phyloP scores from a whole-genome alignment of 1,140 invertebrate species.

The Plutomurus gul region DNA sequence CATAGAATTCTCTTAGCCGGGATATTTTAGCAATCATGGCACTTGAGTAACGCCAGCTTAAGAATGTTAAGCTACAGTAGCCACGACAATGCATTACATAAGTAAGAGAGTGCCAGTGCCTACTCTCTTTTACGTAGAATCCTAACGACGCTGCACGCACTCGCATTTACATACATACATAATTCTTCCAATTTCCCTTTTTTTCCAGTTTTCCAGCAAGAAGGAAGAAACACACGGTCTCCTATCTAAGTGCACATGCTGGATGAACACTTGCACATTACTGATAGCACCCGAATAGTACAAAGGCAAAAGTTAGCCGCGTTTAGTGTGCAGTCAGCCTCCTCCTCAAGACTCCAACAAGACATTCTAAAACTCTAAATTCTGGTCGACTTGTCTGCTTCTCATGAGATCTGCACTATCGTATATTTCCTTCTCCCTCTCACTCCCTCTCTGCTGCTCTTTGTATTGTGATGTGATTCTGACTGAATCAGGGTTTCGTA shows the following conservation, averaged over 20 bases:
- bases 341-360: not conserved
- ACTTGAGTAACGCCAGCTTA: not conserved
- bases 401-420: not conserved
- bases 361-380: conserved; percentile 1
- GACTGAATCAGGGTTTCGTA: not conserved
- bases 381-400: not conserved
- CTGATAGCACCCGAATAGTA: too few relatives aligned
- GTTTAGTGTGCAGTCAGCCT: not conserved
- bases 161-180: conserved; percentile 7
- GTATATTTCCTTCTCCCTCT: not conserved
- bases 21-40: not conserved
- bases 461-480: not conserved
- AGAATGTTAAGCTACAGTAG: not conserved
- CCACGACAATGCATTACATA: not conserved
- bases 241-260: too few relatives aligned
- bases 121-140: too few relatives aligned
- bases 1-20: not conserved
- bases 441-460: too few relatives aligned
- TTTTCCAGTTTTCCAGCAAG: not conserved
- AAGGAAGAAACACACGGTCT: too few relatives aligned
- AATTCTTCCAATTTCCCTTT: not conserved
- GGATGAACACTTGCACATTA: too few relatives aligned
- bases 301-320: not conserved
- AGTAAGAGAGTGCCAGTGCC: too few relatives aligned
- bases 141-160: too few relatives aligned